Conservation (phyloP, 37 sponge, comb jelly and placozoan species). For the Axinella damicornis region DNA sequence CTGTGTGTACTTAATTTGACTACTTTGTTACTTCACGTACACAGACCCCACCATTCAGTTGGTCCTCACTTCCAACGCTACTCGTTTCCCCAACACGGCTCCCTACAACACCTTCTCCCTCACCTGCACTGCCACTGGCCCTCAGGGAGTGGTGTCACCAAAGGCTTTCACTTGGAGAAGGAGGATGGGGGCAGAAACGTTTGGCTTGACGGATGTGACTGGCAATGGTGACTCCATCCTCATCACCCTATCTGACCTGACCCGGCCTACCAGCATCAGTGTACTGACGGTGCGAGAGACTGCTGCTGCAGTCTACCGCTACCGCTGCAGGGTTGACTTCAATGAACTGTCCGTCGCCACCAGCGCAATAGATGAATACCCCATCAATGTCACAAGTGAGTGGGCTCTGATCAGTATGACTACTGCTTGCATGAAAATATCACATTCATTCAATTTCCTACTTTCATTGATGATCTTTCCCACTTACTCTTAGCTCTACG, state of each 20-base stretch:
- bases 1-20: too few species aligned
- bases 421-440: neutral
- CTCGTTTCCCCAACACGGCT: neutral
- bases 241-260: too few species aligned
- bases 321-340: neutral
- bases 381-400: too few species aligned
- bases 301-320: neutral
- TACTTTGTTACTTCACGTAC: too few species aligned
- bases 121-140: constrained; percentile 3
- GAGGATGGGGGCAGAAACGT: neutral
- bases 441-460: too few species aligned
- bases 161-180: neutral
- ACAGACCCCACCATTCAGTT: too few species aligned
- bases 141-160: neutral
- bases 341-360: neutral
- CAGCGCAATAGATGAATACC: neutral
- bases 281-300: neutral
- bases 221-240: too few species aligned
- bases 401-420: too few species aligned
- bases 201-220: too few species aligned
- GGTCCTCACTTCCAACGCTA: too few species aligned
- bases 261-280: neutral
- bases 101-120: constrained; percentile 21
- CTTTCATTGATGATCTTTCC: too few species aligned
- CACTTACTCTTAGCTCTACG: too few species aligned